These are phyloP conservation scores for Chauna torquata DNA, from an alignment of 2,113 vertebrate genomes.

Conservation along the genomic window DNA sequence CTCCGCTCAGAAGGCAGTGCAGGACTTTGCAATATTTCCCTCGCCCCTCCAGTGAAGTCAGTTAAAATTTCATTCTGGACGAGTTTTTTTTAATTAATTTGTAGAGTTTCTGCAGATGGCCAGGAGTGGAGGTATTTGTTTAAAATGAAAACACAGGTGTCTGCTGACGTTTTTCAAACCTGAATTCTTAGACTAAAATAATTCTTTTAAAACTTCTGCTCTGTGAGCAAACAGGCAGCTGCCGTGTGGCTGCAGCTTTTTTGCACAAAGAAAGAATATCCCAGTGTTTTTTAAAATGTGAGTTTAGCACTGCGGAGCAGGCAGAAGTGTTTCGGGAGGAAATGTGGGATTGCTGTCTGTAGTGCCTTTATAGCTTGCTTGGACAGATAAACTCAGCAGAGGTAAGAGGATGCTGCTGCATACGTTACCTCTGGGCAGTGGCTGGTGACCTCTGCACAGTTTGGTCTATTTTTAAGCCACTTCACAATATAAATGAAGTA, in stretches of 20 bases:
- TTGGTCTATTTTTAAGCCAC: background rate
- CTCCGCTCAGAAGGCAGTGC: rapidly evolving
- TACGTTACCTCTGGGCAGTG: background rate
- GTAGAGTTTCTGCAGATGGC: background rate
- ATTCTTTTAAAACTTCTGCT: background rate
- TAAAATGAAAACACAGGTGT: too few species aligned
- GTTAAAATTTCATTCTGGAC: background rate
- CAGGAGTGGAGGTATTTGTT: background rate
- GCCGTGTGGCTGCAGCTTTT: background rate
- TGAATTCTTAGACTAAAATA: background rate
- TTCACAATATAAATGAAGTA: background rate
- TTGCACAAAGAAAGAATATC: background rate
- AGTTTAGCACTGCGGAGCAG: background rate
- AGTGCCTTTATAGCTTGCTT: background rate
- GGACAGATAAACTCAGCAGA: background rate
- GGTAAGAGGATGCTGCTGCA: background rate
- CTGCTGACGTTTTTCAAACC: background rate
- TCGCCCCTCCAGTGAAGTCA: background rate
- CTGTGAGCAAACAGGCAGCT: background rate
- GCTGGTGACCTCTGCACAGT: background rate
- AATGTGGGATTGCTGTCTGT: background rate
- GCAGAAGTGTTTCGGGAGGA: background rate
- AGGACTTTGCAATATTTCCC: background rate
- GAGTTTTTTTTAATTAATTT: background rate
- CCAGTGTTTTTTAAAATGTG: background rate